phyloP scores from a whole-genome alignment of 1,140 invertebrate species.

The Pomacea maculata region DNA sequence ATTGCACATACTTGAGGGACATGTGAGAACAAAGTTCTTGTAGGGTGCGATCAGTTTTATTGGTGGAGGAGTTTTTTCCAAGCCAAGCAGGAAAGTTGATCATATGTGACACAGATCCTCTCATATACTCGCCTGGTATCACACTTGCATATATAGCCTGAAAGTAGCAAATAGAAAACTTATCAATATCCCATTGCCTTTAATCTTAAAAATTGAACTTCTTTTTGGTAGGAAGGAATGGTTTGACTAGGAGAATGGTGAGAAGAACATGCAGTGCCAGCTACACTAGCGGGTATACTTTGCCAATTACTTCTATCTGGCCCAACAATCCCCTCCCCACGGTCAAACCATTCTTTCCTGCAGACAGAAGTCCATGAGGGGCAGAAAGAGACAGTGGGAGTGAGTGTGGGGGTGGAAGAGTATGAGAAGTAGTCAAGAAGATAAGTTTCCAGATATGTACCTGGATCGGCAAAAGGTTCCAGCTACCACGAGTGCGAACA shows the following conservation, averaged over 20 bases:
- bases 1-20: constrained; percentile 73
- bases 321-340: no score
- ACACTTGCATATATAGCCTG: constrained; percentile 91
- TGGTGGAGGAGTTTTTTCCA: constrained; percentile 86
- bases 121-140: constrained; percentile 86
- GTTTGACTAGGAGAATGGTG: no score
- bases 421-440: neutral
- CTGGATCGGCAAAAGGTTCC: constrained; percentile 91
- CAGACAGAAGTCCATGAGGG: no score
- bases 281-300: no score
- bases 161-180: neutral
- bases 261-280: no score
- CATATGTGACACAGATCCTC: constrained; percentile 79
- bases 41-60: constrained; percentile 77
- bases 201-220: neutral
- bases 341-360: no score
- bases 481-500: constrained; percentile 82
- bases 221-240: no score
- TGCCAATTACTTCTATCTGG: neutral
- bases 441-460: constrained; percentile 60
- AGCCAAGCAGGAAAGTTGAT: constrained; percentile 95
- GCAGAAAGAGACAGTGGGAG: neutral
- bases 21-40: constrained; percentile 86
- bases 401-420: neutral
- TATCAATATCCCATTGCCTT: neutral